Evolutionary conservation across 2,797 vertebrate species (phyloP), one percentile per base, ranked within the genome.

Genomic region (Lagocephalus sceleratus): DNA sequence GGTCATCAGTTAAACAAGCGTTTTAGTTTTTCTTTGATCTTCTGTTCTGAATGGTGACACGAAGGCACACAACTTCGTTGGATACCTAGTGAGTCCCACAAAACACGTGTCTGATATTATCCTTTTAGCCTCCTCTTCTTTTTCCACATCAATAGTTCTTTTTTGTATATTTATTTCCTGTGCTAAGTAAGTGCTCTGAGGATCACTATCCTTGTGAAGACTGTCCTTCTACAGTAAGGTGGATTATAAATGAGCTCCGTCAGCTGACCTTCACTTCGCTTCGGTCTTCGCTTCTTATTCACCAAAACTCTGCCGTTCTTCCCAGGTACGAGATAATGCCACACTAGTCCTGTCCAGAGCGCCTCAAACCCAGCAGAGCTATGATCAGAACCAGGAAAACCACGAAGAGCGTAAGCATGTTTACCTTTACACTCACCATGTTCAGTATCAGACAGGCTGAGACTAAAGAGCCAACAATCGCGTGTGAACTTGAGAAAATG

Each of bases 351-450:
- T 99, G 63, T 98, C 96, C 8, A 94, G 87, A 81, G 91, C 93
- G 77, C 62, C 80, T 15, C 90, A 97, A 81, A 91, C 88, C 20
- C 95, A 94, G 64, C 95, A 96, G 69, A 95, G 94, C 5, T 96
- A 96, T 29, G 92, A 97, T 79, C 96, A 94, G 80, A 95, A 98
- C 83, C 96, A 97, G 73, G 96, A 98, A 71, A 90, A 95, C 71
- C 94, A 96, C 0, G 97, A 95, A 57, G 97, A 99, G 79, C 92
- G 97, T 99, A 84, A 82, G 96, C 94, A 23, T 66, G 46, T 60
- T 7, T 15, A 29, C 19, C 42, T 23, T 48, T 21, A 54, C 40
- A 47, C 57, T 32, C 62, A 62, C 57, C 57, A 29, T 62, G 39
- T 49, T 16, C 38, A 40, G 1, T 6, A 40, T 5, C n/a, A 40